Evolutionary conservation across 2,888 invertebrate genomes (phyloP), one percentile per base, ranked within the genome.

Genomic region (Therioaphis trifolii): DNA sequence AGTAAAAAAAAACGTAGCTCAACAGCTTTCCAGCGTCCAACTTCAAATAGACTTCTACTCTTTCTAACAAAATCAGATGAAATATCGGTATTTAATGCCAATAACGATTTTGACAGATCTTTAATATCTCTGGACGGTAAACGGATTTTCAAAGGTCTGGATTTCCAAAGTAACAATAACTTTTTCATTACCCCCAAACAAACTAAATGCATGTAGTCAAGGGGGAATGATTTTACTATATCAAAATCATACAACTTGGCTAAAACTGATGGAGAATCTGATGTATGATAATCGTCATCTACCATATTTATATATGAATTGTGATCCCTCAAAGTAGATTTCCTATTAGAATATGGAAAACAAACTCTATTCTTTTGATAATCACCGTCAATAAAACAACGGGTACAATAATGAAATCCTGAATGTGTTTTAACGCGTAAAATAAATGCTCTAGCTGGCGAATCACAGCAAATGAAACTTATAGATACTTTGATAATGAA

Each of bases 281-380:
- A 69, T 43, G 69, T 69, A 69, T 69, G 43, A 43, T 43, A 69
- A 43, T 69, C 69, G 11, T 69, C 69, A 69, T 69, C 43, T 12
- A 69, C 7, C 11, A 43, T 24, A 69, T 69, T 69, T 21, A 43
- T 21, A 69, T 43, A 43, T 12, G 43, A 43, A 69, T 69, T 12
- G 14, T 69, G 43, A 14, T 69, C 43, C 2, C 69, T 69, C 4
- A n/a, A 24, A 14, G 69, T 21, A 21, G 21, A 69, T 43, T n/a
- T 43, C 0, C 14, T 69, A 7, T 21, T 68, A 40, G 40, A 68
- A n/a, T n/a, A n/a, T n/a, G n/a, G n/a, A n/a, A n/a, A n/a, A n/a
- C n/a, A n/a, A n/a, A n/a, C n/a, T n/a, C 35, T 68, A 43, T 69
- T 43, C 11, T 69, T 69, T 69, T 21, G 43, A 69, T 69, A 69